Percentiles rank a stretch among this genome's conserved stretches.
phyloP scores from a whole-genome alignment of 1,140 invertebrate genomes.

The Brachionus calyciflorus region DNA sequence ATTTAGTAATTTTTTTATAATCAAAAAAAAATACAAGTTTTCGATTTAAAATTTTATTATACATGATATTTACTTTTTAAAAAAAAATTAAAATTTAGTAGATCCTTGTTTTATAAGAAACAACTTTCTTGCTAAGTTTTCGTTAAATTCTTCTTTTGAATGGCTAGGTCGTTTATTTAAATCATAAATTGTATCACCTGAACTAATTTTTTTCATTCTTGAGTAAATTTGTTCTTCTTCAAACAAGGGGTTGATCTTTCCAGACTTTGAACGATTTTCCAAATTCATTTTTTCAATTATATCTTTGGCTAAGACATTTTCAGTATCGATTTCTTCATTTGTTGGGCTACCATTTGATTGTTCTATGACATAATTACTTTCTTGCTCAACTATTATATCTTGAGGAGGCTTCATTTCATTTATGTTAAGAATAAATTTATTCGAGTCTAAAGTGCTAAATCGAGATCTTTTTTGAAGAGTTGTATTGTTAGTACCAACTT shows the following conservation, averaged over 20 bases:
- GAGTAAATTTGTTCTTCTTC: constrained; percentile 12
- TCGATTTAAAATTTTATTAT: too few relatives aligned
- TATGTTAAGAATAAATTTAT: constrained; percentile 5
- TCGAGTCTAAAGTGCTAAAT: neutral
- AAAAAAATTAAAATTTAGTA: constrained; percentile 25
- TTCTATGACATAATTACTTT: neutral
- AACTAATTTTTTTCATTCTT: neutral
- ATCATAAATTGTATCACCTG: neutral
- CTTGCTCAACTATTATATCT: neutral
- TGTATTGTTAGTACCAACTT: neutral
- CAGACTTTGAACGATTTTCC: neutral
- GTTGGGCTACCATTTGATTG: neutral
- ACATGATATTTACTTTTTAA: too few relatives aligned
- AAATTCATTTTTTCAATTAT: constrained; percentile 33
- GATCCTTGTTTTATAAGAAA: constrained; percentile 8
- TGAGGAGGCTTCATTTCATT: constrained; percentile 15
- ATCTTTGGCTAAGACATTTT: constrained; percentile 7
- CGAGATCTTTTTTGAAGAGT: neutral
- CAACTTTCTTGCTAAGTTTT: neutral
- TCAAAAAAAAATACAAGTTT: too few relatives aligned
- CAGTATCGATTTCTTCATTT: neutral
- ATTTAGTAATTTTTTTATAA: too few relatives aligned
- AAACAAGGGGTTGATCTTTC: constrained; percentile 39
- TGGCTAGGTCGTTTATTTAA: neutral
- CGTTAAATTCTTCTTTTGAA: neutral